Base-by-base conservation (phyloP, 2,888 invertebrate genomes). In the Patella depressa region DNA sequence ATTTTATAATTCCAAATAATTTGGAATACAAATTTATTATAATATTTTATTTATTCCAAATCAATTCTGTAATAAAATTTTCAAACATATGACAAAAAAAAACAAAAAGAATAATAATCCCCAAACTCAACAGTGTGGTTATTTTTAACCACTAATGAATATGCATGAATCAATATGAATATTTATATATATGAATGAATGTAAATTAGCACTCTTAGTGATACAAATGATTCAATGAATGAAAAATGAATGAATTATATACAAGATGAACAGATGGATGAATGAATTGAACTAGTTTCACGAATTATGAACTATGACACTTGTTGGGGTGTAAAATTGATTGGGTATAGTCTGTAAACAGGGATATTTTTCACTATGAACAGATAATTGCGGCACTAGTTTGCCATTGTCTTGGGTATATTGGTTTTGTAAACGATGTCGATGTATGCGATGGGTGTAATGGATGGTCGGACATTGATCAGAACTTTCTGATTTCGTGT, bases 401-500 rank as follows among this genome's bases (percentile, higher is more conserved):
- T 65, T 65, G 19, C 65, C 65, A 65, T 12, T 24, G 24, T 19
- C 19, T 19, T 65, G 9, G n/a, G 65, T n/a, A 24, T 65, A 24
- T 65, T 65, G 19, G 19, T 65, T 65, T 24, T 65, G 65, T 14
- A 65, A 24, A 19, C 65, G 65, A 65, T 65, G 65, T 24, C 65
- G 65, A 24, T 24, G 24, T 24, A 65, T 65, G 65, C 65, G 75
- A 45, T 79, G 80, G 19, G 79, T 57, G 29, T 82, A 81, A 34
- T 73, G 78, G 54, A 80, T 57, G 11, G 86, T 87, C 9, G 86
- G 86, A 73, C 84, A 86, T 11, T 84, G 83, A 12, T 84, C 86
- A 2, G 85, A 87, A 79, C 83, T 82, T 73, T 86, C 85, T n/a
- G 86, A 87, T 74, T 83, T 83, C 11, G 80, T 74, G 72, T 88